A percentile compares a stretch with the other conserved stretches of the same genome.
Conservation (phyloP, 2,888 invertebrate species). For the Phortica okadai region DNA sequence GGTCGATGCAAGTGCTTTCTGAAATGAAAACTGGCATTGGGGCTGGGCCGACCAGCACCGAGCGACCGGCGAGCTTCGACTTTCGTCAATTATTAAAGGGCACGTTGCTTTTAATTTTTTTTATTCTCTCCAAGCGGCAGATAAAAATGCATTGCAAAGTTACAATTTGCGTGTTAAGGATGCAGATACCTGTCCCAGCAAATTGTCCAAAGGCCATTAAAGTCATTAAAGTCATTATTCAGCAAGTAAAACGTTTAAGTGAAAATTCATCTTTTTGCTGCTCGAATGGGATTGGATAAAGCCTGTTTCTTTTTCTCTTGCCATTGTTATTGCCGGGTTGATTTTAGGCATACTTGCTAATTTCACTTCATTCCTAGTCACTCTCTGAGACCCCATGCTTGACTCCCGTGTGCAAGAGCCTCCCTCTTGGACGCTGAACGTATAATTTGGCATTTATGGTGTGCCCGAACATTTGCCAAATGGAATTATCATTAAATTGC, state of each 20-base stretch:
- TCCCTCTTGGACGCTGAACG: constrained; percentile 33
- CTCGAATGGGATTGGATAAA: constrained; percentile 3
- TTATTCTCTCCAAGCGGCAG: not conserved
- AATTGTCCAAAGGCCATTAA: constrained; percentile 68
- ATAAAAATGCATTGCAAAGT: constrained; percentile 7
- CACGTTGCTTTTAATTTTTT: constrained; percentile 13
- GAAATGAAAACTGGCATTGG: not conserved
- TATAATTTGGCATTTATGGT: constrained; percentile 67
- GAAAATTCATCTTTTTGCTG: constrained; percentile 59
- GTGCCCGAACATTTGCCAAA: constrained; percentile 67
- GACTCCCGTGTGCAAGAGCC: constrained; percentile 10
- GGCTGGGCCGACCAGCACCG: constrained; percentile 16
- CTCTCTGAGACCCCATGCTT: not conserved
- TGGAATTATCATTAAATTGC: constrained; percentile 70
- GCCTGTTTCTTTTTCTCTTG: constrained; percentile 29
- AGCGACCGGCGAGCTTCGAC: constrained; percentile 55
- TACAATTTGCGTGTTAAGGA: constrained; percentile 29
- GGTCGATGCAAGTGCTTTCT: no score
- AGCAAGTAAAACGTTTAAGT: constrained; percentile 69
- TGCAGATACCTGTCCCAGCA: constrained; percentile 55
- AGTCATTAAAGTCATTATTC: constrained; percentile 69
- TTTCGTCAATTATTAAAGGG: constrained; percentile 64
- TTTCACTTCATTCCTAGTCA: not conserved
- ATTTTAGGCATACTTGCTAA: constrained; percentile 57
- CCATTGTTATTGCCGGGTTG: constrained; percentile 38